Percentiles rank a stretch among this genome's conserved stretches.
These are phyloP conservation scores for Dromiciops gliroides DNA, from an alignment of 2,113 vertebrate species.

Conservation along the genomic window DNA sequence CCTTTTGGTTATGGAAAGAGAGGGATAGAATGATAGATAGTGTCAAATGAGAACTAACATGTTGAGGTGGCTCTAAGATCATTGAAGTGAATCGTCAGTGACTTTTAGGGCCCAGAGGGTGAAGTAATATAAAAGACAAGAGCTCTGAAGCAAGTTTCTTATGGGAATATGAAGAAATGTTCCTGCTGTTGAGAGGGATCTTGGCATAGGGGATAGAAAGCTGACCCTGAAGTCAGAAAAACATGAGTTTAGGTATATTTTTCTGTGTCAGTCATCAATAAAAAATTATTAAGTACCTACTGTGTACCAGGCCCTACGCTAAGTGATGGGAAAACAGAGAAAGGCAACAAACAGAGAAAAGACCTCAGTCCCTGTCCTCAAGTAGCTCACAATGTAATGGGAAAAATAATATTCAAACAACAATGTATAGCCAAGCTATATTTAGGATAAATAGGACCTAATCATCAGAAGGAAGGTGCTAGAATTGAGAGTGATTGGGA, in stretches of 20 bases:
- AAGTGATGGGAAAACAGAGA: neutral
- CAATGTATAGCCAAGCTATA: neutral
- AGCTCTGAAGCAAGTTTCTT: neutral
- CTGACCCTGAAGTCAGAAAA: neutral
- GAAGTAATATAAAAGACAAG: neutral
- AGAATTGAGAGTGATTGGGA: too few relatives aligned
- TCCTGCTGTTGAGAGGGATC: neutral
- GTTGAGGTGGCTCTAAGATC: neutral
- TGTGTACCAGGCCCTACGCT: neutral
- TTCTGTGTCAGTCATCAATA: neutral
- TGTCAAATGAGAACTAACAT: neutral
- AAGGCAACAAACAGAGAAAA: neutral
- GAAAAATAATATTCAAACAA: neutral
- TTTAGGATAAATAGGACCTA: neutral
- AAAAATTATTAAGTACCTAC: neutral
- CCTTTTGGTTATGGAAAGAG: neutral
- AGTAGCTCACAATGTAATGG: neutral
- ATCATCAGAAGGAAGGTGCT: neutral
- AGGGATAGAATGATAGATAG: conserved; percentile 30
- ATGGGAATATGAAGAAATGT: neutral
- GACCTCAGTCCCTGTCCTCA: neutral
- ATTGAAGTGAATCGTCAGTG: conserved; percentile 32
- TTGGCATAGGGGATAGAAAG: neutral
- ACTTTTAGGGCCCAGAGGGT: neutral
- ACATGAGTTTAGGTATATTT: neutral